Base-by-base conservation (phyloP, 2,888 invertebrate genomes). In the Clivina fossor region DNA sequence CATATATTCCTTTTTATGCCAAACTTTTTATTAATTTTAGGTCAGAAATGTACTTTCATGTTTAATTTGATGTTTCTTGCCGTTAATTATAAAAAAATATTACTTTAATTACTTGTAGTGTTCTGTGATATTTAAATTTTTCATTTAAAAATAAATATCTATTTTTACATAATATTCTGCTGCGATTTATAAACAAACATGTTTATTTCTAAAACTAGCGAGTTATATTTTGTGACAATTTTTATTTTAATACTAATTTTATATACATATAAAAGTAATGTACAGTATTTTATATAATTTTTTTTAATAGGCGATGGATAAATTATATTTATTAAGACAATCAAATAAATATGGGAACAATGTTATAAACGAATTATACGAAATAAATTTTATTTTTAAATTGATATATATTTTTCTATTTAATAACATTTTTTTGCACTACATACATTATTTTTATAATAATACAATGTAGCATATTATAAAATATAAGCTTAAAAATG, bases 91-190 rank as follows among this genome's bases (percentile, higher is more conserved):
- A 35, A 13, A 2, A 35, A 13, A 13, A 35, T 30, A 30, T 11
- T 30, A n/a, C 26, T 24, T 7, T 24, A 24, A 46, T 49, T 58
- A 47, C 53, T 56, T 58, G 58, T 64, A 67, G 68, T 70, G 66
- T 64, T 67, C 61, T 69, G 65, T 61, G 63, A 68, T 58, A 57
- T 63, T 51, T 37, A 59, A 38, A 51, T 37, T 56, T 55, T 54
- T 32, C 30, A 55, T 35, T 50, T 41, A 50, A 32, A 51, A 57
- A 57, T 46, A 56, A 40, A 46, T 48, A 16, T 58, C 48, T 56
- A 56, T 57, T 43, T 44, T 56, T 60, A 57, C 54, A 24, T 44
- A 51, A n/a, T n/a, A n/a, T n/a, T n/a, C n/a, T n/a, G n/a, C n/a
- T n/a, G n/a, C n/a, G 13, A 49, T 35, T 43, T 48, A 37, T 43